Base-by-base conservation (phyloP, 2,888 invertebrate species). In the Melinaea marsaeus region DNA sequence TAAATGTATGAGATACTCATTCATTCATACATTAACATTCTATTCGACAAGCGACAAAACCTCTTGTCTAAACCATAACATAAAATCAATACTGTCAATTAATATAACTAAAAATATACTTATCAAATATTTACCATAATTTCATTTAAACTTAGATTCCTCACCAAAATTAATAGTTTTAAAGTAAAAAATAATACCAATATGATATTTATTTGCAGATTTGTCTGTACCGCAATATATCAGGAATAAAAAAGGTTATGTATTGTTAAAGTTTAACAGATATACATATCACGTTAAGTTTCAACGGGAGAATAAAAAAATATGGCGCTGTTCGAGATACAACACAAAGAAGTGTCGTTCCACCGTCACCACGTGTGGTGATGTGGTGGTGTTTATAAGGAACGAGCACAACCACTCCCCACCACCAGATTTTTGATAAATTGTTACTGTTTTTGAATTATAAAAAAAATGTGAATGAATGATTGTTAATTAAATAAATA, bases 291-390 rank as follows among this genome's bases (percentile, higher is more conserved):
- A 57, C 54, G 64, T 64, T 2, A 60, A 56, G 0, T 69, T 71
- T 0, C 63, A 71, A 3, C 74, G 61, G 34, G 63, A 67, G 0
- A 3, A 9, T 2, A 69, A 64, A 55, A 59, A 33, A 11, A 61
- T 65, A 33, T 69, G 67, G 68, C 55, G 69, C 6, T 67, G 68
- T 37, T 67, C 66, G 13, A 69, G 66, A 13, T 65, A 71, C 55
- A 3, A 70, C 35, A 64, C 70, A 0, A 68, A 67, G 13, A 74
- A 76, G 0, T 83, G 83, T 63, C 71, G 64, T 0, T 82, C 80
- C 0, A 66, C 67, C 3, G 58, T 81, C 6, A 65, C 69, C 45
- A 81, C 81, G 48, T 47, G 61, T 55, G 54, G 57, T 37, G 62
- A 63, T 42, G 58, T 55, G 33, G 45, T 69, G 9, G 42, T 71